Conservation (phyloP, 1,140 invertebrate species). For the Drosophila mauritiana region DNA sequence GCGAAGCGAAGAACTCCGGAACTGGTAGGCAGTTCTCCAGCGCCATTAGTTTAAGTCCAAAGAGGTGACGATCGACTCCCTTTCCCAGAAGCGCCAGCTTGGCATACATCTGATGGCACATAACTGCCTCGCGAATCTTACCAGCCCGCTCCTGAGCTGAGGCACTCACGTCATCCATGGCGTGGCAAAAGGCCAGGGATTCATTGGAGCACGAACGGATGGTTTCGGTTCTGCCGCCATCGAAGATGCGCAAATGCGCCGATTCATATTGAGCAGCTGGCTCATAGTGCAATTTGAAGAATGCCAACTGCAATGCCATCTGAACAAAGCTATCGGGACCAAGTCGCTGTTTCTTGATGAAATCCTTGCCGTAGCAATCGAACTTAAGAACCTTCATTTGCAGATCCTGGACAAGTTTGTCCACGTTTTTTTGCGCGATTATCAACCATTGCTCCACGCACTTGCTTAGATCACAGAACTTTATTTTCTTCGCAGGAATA, state of each 20-base stretch:
- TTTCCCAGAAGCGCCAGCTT: conserved; percentile 91
- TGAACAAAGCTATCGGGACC: conserved; percentile 97
- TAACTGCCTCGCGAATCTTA: conserved; percentile 89
- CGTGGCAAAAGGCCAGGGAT: conserved; percentile 90
- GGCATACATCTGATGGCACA: conserved; percentile 92
- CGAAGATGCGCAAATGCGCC: conserved; percentile 92
- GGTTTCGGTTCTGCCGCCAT: conserved; percentile 94
- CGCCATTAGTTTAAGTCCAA: conserved; percentile 93
- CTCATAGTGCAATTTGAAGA: conserved; percentile 90
- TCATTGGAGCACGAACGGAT: conserved; percentile 94
- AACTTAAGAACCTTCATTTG: conserved; percentile 91
- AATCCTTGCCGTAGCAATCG: conserved; percentile 91
- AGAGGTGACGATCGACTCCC: conserved; percentile 93
- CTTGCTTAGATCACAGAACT: conserved; percentile 16
- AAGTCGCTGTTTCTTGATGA: conserved; percentile 91
- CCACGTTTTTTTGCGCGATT: conserved; percentile 50
- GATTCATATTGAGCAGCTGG: conserved; percentile 95
- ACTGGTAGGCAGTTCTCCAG: conserved; percentile 90
- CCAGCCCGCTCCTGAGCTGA: conserved; percentile 43
- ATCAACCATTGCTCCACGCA: conserved; percentile 51
- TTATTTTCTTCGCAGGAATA: conserved; percentile 32
- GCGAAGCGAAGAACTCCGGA: conserved; percentile 91
- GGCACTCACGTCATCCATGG: conserved; percentile 86
- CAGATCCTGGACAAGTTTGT: conserved; percentile 85
- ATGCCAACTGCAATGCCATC: conserved; percentile 95